Evolutionary conservation across 1,140 invertebrate genomes (phyloP).

Genomic region (Dreissena polymorpha): DNA sequence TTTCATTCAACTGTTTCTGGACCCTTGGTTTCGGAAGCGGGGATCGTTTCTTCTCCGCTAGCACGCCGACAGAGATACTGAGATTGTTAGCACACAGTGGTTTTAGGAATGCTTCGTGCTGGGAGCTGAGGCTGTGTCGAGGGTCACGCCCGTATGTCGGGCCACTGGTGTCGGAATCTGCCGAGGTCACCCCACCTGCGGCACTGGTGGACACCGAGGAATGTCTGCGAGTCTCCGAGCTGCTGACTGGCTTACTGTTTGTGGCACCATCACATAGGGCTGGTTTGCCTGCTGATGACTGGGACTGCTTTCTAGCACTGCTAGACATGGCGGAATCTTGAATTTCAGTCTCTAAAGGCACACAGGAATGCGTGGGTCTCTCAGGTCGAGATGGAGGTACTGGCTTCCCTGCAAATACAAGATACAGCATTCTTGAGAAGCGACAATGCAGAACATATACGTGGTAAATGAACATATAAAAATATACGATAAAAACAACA

Average conservation of each 20-base stretch:
- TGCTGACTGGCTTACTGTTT: constrained; percentile 4
- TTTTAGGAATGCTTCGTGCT: constrained; percentile 45
- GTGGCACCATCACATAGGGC: background rate
- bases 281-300: background rate
- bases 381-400: constrained; percentile 27
- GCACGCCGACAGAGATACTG: constrained; percentile 62
- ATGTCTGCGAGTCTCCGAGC: constrained; percentile 20
- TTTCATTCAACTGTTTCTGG: constrained; percentile 43
- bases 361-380: background rate
- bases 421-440: too few relatives aligned
- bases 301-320: constrained; percentile 10
- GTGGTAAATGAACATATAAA: too few relatives aligned
- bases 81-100: constrained; percentile 34
- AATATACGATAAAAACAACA: too few relatives aligned
- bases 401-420: constrained; percentile 37
- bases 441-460: too few relatives aligned
- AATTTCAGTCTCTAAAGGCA: background rate
- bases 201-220: constrained; percentile 43
- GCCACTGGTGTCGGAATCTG: background rate
- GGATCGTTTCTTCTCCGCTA: constrained; percentile 60
- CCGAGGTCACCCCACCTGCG: background rate
- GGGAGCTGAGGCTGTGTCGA: constrained; percentile 35
- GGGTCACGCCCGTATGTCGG: background rate
- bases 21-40: constrained; percentile 39
- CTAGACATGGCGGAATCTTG: constrained; percentile 11